Evolutionary conservation across 2,113 vertebrate genomes (phyloP).

Genomic region (Crotalus horridus): DNA sequence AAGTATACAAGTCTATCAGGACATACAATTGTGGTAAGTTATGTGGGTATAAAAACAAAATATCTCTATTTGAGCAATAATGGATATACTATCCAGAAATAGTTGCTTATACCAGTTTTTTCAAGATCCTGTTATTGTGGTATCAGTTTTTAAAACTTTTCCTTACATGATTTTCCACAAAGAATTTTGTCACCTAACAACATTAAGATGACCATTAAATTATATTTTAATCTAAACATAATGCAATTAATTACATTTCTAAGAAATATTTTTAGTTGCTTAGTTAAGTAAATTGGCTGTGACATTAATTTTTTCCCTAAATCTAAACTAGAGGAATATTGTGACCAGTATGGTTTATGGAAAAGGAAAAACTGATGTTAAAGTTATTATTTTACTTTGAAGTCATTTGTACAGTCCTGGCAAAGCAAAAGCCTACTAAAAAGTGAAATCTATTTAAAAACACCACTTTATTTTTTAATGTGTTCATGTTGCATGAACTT

Average conservation of each 20-base stretch:
- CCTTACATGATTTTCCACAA: neutral
- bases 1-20: too few relatives aligned
- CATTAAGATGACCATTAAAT: neutral
- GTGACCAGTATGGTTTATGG: slow-evolving; percentile 51
- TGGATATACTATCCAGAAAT: neutral
- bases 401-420: slow-evolving; percentile 40
- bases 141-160: neutral
- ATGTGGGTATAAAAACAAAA: neutral
- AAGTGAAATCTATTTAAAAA: slow-evolving; percentile 40
- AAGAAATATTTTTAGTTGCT: neutral
- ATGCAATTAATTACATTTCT: neutral
- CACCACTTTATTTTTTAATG: slow-evolving; percentile 34
- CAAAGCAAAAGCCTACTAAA: slow-evolving; percentile 45
- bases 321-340: slow-evolving; percentile 1
- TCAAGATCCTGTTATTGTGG: neutral
- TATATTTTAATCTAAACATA: neutral
- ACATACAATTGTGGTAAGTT: neutral
- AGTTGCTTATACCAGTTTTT: neutral
- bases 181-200: neutral
- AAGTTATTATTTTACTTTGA: slow-evolving; percentile 41
- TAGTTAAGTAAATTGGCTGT: neutral
- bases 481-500: slow-evolving; percentile 41
- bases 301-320: neutral
- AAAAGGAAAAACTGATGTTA: slow-evolving; percentile 44
- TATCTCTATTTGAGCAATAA: neutral